Base-by-base conservation (phyloP, 2,797 vertebrate genomes). In the Staurois parvus region DNA sequence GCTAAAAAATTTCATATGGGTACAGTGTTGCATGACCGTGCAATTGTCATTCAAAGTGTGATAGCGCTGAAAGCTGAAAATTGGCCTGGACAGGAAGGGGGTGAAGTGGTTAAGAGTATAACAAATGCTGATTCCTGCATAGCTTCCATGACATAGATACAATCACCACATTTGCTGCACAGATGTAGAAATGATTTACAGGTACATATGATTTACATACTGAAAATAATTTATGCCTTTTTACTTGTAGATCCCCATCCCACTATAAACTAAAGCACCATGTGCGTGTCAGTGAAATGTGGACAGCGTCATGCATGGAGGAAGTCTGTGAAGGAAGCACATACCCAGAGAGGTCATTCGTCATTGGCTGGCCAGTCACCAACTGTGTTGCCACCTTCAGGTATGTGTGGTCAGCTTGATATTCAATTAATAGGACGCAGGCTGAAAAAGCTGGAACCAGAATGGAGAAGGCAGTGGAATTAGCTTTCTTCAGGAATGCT, bases 321-420 rank as follows among this genome's bases (percentile, higher is more conserved):
- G 97, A 97, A 91, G 97, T 99, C 76, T 98, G 95, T 85, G 98
- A 99, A 88, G 96, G 96, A 40, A 97, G 96, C 90, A 97, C 95
- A 3, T 95, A 91, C 81, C 92, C 93, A 0, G 88, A 92, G 62
- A 94, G 90, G 79, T 97, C 97, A 88, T 99, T 99, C 26, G 97
- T 99, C 88, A 89, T 99, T 91, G 98, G 98, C 87, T 99, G 98
- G 98, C 98, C 97, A 83, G 97, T 96, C 11, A 97, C 95, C 88
- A 99, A 99, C 94, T 97, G 94, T 28, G 97, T 98, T 88, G 97
- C 94, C 81, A 96, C 96, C 48, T 99, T 99, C 95, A 96, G 97
- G 98, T 98, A 95, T 84, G 90, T 89, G 40, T 0, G 15, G 1
- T 12, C 10, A 48, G 2, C 12, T 2, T 32, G 12, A 17, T 29